Evolutionary conservation across 2,797 vertebrate species (phyloP).

Genomic region (Anniella stebbinsi): DNA sequence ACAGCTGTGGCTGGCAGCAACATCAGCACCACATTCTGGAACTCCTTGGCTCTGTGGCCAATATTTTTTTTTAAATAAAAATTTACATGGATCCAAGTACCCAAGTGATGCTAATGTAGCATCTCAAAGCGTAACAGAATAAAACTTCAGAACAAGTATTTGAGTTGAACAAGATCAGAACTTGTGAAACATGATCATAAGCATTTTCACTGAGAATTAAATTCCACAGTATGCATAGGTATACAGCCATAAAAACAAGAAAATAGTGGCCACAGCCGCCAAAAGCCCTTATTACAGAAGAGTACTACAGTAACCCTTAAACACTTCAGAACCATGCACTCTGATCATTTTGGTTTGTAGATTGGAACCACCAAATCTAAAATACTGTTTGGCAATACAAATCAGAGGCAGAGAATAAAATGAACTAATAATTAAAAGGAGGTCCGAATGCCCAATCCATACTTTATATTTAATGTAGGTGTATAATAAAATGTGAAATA

Average conservation of each 20-base stretch:
- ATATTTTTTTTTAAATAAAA: background rate
- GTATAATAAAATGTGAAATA: background rate
- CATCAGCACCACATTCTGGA: background rate
- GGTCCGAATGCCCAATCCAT: too few species aligned
- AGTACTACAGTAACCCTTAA: background rate
- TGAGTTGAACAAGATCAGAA: background rate
- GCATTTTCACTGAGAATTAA: background rate
- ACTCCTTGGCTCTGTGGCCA: background rate
- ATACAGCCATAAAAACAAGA: background rate
- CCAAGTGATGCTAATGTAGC: background rate
- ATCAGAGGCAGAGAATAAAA: background rate
- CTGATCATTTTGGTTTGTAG: background rate
- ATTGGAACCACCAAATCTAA: constrained; percentile 1
- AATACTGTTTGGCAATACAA: background rate
- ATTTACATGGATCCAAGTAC: background rate
- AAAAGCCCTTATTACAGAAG: background rate
- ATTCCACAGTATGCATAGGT: background rate
- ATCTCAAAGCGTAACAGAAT: background rate
- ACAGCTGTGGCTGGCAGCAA: background rate
- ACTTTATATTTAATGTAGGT: background rate
- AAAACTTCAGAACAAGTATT: background rate
- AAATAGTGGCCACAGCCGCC: background rate
- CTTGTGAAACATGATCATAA: background rate
- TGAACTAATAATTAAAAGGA: background rate
- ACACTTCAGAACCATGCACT: background rate